Conservation (phyloP, 2,113 vertebrate genomes). For the Mesembrinibis cayennensis region DNA sequence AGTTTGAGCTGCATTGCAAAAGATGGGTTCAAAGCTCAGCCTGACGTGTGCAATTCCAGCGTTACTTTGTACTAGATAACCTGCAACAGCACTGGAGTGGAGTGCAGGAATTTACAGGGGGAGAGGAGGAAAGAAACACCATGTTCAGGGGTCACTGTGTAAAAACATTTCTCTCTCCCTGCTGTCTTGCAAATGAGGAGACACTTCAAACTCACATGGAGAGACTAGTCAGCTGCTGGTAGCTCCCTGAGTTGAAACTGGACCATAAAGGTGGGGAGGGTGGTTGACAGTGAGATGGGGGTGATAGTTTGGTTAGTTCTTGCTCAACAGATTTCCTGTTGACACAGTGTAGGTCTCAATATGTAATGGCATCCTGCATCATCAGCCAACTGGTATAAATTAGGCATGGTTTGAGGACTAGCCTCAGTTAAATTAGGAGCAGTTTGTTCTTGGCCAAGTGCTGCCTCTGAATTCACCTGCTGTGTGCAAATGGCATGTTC, state of each 20-base stretch:
- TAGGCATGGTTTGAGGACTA: not conserved
- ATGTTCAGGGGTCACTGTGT: not conserved
- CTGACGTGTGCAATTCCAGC: conserved; percentile 43
- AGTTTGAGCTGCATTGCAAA: conserved; percentile 41
- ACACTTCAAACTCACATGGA: not conserved
- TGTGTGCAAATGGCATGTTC: not conserved
- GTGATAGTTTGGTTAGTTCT: not conserved
- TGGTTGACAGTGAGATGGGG: not conserved
- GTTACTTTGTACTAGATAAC: conserved; percentile 55
- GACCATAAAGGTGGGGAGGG: not conserved
- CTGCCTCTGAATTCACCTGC: not conserved
- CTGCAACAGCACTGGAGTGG: not conserved
- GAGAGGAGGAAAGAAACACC: not conserved
- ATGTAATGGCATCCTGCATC: not conserved
- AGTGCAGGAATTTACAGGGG: conserved; percentile 4
- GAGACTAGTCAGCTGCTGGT: not conserved
- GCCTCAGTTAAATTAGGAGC: not conserved
- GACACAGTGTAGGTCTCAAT: not conserved
- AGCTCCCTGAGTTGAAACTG: not conserved
- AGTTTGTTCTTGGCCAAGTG: not conserved
- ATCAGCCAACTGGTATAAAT: not conserved
- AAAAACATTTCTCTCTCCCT: not conserved
- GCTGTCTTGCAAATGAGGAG: not conserved
- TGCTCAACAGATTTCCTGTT: conserved; percentile 39
- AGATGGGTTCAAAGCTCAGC: conserved; percentile 73